Conservation (phyloP, 2,888 invertebrate species). For the Leptopilina syphax region DNA sequence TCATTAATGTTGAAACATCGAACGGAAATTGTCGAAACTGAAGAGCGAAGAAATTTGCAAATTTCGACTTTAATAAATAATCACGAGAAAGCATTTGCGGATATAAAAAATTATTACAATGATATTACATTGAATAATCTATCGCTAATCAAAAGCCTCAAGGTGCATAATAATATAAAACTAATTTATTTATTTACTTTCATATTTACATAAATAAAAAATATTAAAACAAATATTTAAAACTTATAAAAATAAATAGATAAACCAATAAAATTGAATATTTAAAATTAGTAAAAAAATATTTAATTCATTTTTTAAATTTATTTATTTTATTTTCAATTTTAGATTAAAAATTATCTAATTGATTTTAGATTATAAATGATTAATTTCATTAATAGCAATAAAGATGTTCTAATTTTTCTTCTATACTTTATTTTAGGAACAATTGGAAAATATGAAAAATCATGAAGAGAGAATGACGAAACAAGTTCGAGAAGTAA, state of each 20-base stretch:
- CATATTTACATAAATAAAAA: background rate
- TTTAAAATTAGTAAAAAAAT: too few relatives aligned
- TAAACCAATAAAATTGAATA: too few relatives aligned
- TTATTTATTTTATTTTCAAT: background rate
- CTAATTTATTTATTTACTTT: background rate
- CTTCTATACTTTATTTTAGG: constrained; percentile 71
- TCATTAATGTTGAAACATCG: constrained; percentile 86
- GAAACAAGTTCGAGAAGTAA: constrained; percentile 83
- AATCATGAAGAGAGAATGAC: constrained; percentile 89
- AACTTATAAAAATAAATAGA: too few relatives aligned
- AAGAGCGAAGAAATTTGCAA: constrained; percentile 94
- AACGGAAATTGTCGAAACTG: constrained; percentile 92
- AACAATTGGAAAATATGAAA: constrained; percentile 87
- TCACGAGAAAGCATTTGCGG: constrained; percentile 91
- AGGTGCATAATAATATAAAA: constrained; percentile 78
- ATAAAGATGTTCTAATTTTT: background rate
- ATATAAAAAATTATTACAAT: constrained; percentile 96
- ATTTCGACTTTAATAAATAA: constrained; percentile 87
- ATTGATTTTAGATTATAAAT: too few relatives aligned
- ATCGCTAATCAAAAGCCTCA: constrained; percentile 92
- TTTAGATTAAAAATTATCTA: background rate
- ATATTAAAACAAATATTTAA: background rate
- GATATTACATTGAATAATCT: constrained; percentile 96
- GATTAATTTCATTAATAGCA: too few relatives aligned
- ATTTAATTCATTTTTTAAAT: background rate